Percentiles rank a stretch among this genome's conserved stretches.
phyloP scores from a whole-genome alignment of 1,140 invertebrate genomes.

The Sitodiplosis mosellana region DNA sequence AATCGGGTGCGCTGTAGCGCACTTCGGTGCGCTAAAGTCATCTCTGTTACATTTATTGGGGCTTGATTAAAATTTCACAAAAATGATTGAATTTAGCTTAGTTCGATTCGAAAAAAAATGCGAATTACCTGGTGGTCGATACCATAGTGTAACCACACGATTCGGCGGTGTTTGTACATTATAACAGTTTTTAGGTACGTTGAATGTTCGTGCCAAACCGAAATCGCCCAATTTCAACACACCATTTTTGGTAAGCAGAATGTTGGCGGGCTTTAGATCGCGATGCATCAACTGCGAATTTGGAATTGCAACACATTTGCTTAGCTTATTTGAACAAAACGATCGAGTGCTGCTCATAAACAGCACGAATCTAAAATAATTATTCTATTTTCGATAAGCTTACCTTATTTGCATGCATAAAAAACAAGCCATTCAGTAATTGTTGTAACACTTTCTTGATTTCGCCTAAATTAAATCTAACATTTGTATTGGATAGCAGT shows the following conservation, averaged over 20 bases:
- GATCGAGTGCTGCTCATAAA: conserved; percentile 16
- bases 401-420: conserved; percentile 91
- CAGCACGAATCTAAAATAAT: no score
- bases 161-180: conserved; percentile 81
- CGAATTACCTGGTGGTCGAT: conserved; percentile 30
- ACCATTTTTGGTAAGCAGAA: conserved; percentile 94
- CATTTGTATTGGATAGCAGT: conserved; percentile 84
- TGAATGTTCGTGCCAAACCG: conserved; percentile 80
- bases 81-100: no score
- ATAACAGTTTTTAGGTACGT: conserved; percentile 71
- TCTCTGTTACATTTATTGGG: no score
- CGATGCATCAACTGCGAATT: conserved; percentile 80
- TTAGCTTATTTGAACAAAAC: background rate
- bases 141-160: conserved; percentile 95
- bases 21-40: no score
- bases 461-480: conserved; percentile 91
- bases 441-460: conserved; percentile 99
- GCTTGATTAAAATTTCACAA: no score
- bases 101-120: no score
- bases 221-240: conserved; percentile 85
- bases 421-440: conserved; percentile 87
- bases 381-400: no score
- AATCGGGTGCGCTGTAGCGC: no score
- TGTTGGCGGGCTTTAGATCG: conserved; percentile 99
- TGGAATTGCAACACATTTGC: conserved; percentile 20